These are phyloP conservation scores for Melikaiella ostensackeni DNA, from an alignment of 2,888 invertebrate genomes.

Conservation along the genomic window DNA sequence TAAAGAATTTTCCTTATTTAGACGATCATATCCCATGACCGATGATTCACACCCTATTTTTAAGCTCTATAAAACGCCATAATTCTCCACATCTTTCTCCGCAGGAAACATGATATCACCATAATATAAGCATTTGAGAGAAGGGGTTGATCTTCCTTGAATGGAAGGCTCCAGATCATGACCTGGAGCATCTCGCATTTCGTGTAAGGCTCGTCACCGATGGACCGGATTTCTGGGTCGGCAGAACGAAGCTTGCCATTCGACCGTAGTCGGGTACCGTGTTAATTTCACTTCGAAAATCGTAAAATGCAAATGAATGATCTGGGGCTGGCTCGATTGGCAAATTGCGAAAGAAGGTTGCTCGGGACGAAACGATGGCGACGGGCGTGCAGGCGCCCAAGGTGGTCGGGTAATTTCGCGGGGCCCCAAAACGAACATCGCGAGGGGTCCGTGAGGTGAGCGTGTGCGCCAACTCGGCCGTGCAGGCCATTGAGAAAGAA, in stretches of 20 bases:
- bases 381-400: conserved; percentile 72
- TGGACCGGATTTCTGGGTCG: not conserved
- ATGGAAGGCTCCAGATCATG: not conserved
- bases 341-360: conserved; percentile 72
- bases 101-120: not conserved
- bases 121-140: not conserved
- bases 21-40: no score
- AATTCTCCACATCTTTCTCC: not conserved
- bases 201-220: not conserved
- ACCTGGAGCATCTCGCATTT: conserved; percentile 1
- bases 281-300: conserved; percentile 74
- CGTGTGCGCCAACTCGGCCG: conserved; percentile 48
- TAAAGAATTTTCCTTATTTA: no score
- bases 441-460: conserved; percentile 42
- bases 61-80: not conserved
- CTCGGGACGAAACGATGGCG: conserved; percentile 49
- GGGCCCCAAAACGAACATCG: conserved; percentile 64
- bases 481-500: conserved; percentile 70
- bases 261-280: conserved; percentile 51
- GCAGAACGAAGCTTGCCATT: conserved; percentile 43
- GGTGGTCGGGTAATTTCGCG: conserved; percentile 77
- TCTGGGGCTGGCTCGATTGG: conserved; percentile 66
- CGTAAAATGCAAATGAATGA: conserved; percentile 76
- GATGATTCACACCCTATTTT: not conserved
- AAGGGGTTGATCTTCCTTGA: not conserved